phyloP scores from a whole-genome alignment of 1,140 invertebrate genomes.

The Drosophila carrolli region DNA sequence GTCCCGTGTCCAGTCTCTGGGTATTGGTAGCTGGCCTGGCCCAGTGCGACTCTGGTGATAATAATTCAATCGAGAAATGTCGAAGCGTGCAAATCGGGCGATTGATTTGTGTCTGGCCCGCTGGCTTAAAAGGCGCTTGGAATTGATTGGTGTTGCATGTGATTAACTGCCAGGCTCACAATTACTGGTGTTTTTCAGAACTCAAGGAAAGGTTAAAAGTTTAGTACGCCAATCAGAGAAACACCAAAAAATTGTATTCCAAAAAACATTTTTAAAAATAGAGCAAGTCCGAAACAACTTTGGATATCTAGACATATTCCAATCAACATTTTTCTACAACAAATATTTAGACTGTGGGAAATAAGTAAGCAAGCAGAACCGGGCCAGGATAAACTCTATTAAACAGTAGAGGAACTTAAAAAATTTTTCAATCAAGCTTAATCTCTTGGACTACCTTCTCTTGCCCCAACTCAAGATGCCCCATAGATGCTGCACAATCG shows the following conservation, averaged over 20 bases:
- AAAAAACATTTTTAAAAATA: neutral
- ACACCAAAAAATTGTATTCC: too few relatives aligned
- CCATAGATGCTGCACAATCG: slow-evolving; percentile 45
- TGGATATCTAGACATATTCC: neutral
- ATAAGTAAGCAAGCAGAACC: neutral
- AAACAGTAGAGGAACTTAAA: slow-evolving; percentile 14
- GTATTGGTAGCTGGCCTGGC: slow-evolving; percentile 15
- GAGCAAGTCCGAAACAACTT: neutral
- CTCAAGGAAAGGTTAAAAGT: neutral
- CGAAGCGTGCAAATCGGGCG: slow-evolving; percentile 72
- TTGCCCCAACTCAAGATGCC: slow-evolving; percentile 4
- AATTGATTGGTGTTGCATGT: slow-evolving; percentile 77
- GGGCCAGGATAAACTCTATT: slow-evolving; percentile 10
- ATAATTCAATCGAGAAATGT: slow-evolving; percentile 81
- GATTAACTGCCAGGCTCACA: slow-evolving; percentile 45
- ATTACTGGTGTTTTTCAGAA: slow-evolving; percentile 1
- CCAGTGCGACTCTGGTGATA: slow-evolving; percentile 61
- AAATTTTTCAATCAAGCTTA: slow-evolving; percentile 42
- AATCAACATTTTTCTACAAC: neutral
- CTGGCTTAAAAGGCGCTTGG: slow-evolving; percentile 74
- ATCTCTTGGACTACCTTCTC: slow-evolving; percentile 6
- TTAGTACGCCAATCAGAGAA: too few relatives aligned
- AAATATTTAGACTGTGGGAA: slow-evolving; percentile 20
- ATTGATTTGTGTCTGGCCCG: slow-evolving; percentile 65
- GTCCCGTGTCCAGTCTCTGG: slow-evolving; percentile 5